phyloP scores from a whole-genome alignment of 2,113 vertebrate species.

The Mustela lutreola region DNA sequence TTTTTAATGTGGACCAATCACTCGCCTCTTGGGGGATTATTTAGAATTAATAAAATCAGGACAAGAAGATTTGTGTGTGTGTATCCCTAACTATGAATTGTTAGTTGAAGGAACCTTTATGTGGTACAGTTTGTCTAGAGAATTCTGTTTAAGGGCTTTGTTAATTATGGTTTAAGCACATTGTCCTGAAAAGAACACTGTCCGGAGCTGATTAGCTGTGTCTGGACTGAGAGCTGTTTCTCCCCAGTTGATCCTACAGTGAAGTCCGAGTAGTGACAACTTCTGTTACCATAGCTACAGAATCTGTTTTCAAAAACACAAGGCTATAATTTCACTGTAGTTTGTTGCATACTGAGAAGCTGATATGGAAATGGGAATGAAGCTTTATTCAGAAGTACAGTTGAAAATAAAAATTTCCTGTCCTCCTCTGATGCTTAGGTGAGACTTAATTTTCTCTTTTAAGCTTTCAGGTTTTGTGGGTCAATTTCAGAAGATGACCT shows the following conservation, averaged over 20 bases:
- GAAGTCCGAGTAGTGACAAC: slow-evolving; percentile 44
- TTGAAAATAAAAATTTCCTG: background rate
- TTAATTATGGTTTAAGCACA: background rate
- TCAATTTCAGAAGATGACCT: background rate
- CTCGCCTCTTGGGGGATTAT: background rate
- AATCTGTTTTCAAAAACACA: slow-evolving; percentile 77
- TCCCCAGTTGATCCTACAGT: background rate
- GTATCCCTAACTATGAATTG: background rate
- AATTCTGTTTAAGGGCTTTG: background rate
- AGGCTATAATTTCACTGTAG: slow-evolving; percentile 48
- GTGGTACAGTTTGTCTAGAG: background rate
- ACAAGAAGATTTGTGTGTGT: background rate
- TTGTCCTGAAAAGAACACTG: background rate
- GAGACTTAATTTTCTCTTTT: background rate
- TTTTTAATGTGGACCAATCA: background rate
- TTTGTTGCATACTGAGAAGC: background rate
- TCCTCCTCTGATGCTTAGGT: background rate
- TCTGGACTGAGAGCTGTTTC: background rate
- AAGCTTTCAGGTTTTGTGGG: background rate
- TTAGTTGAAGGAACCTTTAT: background rate
- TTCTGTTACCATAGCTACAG: slow-evolving; percentile 71
- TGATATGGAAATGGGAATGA: background rate
- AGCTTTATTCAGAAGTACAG: background rate
- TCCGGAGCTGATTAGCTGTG: background rate
- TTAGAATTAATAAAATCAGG: background rate